These are phyloP conservation scores for Nycteola revayana DNA, from an alignment of 2,888 invertebrate species.

Conservation along the genomic window DNA sequence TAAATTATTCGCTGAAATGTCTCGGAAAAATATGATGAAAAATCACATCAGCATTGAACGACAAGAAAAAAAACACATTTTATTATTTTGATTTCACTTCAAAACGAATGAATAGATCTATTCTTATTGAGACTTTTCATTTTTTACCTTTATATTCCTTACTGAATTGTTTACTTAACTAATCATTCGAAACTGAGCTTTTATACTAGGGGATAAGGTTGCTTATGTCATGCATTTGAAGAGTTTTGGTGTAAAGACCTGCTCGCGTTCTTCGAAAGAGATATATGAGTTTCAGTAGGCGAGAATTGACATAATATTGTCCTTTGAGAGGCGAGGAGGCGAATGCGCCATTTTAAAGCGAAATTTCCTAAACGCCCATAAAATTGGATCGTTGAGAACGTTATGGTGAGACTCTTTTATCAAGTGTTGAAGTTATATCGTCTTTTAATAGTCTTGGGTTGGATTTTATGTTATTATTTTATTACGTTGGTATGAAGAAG, in stretches of 20 bases:
- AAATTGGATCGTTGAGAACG: slow-evolving; percentile 26
- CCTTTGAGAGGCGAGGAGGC: slow-evolving; percentile 43
- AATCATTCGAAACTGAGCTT: slow-evolving; percentile 20
- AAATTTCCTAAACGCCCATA: slow-evolving; percentile 33
- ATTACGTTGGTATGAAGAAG: slow-evolving; percentile 1
- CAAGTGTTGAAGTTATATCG: slow-evolving; percentile 18
- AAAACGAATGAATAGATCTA: slow-evolving; percentile 39
- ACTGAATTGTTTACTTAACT: slow-evolving; percentile 24
- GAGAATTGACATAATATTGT: slow-evolving; percentile 63
- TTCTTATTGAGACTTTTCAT: slow-evolving; percentile 39
- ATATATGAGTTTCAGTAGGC: slow-evolving; percentile 56
- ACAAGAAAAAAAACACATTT: slow-evolving; percentile 30
- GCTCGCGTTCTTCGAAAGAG: slow-evolving; percentile 43
- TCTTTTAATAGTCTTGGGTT: slow-evolving; percentile 11
- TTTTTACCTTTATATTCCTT: slow-evolving; percentile 37
- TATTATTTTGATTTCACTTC: slow-evolving; percentile 38
- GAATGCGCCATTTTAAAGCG: slow-evolving; percentile 35
- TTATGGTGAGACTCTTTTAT: slow-evolving; percentile 18
- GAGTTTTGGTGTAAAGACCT: slow-evolving; percentile 53
- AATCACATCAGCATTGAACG: slow-evolving; percentile 22
- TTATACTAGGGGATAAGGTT: slow-evolving; percentile 26
- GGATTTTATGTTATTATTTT: slow-evolving; percentile 13
- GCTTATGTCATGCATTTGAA: slow-evolving; percentile 20
- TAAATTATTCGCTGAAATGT: no score
- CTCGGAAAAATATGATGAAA: slow-evolving; percentile 13